A percentile compares a stretch with the other conserved stretches of the same genome.
Evolutionary conservation across 2,113 vertebrate species (phyloP).

Genomic region (Brachyistius frenatus): DNA sequence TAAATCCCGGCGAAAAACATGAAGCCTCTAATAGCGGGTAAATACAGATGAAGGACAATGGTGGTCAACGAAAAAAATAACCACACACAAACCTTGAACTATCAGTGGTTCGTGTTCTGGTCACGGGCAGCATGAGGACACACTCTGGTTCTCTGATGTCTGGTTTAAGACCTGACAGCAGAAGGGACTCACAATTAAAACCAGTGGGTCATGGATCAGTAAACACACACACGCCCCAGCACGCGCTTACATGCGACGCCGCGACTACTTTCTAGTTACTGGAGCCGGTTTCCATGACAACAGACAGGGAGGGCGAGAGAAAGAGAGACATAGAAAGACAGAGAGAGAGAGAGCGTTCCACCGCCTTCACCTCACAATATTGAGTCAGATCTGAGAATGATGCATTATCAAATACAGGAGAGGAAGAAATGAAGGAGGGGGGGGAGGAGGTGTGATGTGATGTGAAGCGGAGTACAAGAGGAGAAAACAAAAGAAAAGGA

Average conservation of each 20-base stretch:
- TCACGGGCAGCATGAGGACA: slow-evolving; percentile 60
- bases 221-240: slow-evolving; percentile 38
- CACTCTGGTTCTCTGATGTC: slow-evolving; percentile 23
- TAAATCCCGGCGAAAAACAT: not conserved
- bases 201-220: slow-evolving; percentile 62
- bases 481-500: slow-evolving; percentile 50
- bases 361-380: slow-evolving; percentile 52
- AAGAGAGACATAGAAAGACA: slow-evolving; percentile 8
- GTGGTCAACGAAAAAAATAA: not conserved
- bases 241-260: slow-evolving; percentile 24
- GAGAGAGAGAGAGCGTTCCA: slow-evolving; percentile 26
- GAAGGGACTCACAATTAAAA: slow-evolving; percentile 60
- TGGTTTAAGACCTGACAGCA: slow-evolving; percentile 49
- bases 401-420: slow-evolving; percentile 51
- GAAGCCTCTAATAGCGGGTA: not conserved
- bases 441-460: slow-evolving; percentile 50
- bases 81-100: not conserved
- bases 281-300: slow-evolving; percentile 85
- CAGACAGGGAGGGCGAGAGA: slow-evolving; percentile 71
- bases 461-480: slow-evolving; percentile 12
- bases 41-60: not conserved
- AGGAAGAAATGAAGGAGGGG: slow-evolving; percentile 35
- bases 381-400: slow-evolving; percentile 65
- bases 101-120: slow-evolving; percentile 12
- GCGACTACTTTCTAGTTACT: slow-evolving; percentile 78